Base-by-base conservation (phyloP, 2,113 vertebrate species). In the Ciconia stormi region DNA sequence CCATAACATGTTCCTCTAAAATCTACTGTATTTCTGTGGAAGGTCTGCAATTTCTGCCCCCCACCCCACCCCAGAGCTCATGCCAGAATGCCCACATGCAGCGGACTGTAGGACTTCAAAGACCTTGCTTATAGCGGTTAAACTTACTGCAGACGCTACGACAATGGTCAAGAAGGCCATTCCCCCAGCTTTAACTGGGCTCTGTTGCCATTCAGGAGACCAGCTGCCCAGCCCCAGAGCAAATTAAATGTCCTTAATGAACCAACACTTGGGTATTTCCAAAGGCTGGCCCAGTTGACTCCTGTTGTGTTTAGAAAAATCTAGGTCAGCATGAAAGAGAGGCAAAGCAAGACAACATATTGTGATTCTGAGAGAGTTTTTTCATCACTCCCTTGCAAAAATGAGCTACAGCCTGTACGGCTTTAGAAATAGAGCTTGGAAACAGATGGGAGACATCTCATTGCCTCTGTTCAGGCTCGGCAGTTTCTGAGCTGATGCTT, bases 151-250 rank as follows among this genome's bases (percentile, higher is more conserved):
- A 62, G 71, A 10, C 10, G 58, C 15, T 34, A 2, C 0, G 5
- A 10, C 20, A 47, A 6, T 9, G 53, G 32, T 5, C 13, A 23
- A 12, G 0, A 7, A 42, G 42, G 34, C 34, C 4, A 2, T 40
- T 67, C 23, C 62, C 36, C 29, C 46, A 50, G 26, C 20, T 36
- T 20, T 38, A 56, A 11, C 26, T 2, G 13, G 77, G 59, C 44
- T 34, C 53, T 13, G 0, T 5, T 53, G 58, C 47, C 22, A 12
- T 55, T 26, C 36, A 16, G 67, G 72, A 55, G 3, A 59, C 49
- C 77, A 58, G 30, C 65, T 87, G 67, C 10, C 29, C 2, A 1
- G 36, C 36, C 44, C 22, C 40, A 42, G 18, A 16, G 30, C 20
- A 73, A 74, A 61, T 47, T 32, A 56, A 42, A 34, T 10, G 10